Evolutionary conservation across 2,888 invertebrate genomes (phyloP).

Genomic region (Agrochola lota): DNA sequence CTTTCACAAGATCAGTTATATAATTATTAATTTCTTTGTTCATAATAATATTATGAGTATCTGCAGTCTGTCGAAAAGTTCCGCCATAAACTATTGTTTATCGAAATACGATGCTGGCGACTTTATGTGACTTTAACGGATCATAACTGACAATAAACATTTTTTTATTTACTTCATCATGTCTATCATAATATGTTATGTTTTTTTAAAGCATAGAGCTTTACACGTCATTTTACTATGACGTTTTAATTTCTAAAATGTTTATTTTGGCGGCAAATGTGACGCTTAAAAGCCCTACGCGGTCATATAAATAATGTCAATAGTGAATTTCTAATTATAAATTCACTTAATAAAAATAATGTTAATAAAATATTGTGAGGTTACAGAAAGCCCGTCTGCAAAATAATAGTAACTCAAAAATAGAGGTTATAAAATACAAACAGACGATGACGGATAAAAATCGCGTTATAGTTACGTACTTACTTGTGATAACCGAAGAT

Average conservation of each 20-base stretch:
- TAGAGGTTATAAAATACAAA: constrained; percentile 33
- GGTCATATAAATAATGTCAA: neutral
- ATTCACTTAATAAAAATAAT: neutral
- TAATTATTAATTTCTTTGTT: neutral
- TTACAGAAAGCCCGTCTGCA: neutral
- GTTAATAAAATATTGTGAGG: constrained; percentile 6
- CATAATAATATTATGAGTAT: too few species aligned
- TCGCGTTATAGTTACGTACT: constrained; percentile 61
- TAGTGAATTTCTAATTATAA: neutral
- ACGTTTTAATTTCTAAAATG: constrained; percentile 38
- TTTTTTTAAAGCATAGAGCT: constrained; percentile 19
- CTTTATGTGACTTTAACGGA: neutral
- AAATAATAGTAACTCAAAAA: constrained; percentile 30
- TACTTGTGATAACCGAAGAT: constrained; percentile 66
- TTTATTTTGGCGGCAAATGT: constrained; percentile 45
- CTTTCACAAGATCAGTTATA: too few species aligned
- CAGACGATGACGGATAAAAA: constrained; percentile 61
- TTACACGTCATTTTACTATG: constrained; percentile 22
- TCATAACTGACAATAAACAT: neutral
- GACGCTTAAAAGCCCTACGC: constrained; percentile 8
- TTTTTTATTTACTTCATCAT: constrained; percentile 14
- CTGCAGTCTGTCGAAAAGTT: too few species aligned
- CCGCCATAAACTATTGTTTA: too few species aligned
- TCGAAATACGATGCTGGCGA: too few species aligned
- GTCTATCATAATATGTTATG: neutral